These are phyloP conservation scores for Sander lucioperca DNA, from an alignment of 2,113 vertebrate genomes.

Conservation along the genomic window DNA sequence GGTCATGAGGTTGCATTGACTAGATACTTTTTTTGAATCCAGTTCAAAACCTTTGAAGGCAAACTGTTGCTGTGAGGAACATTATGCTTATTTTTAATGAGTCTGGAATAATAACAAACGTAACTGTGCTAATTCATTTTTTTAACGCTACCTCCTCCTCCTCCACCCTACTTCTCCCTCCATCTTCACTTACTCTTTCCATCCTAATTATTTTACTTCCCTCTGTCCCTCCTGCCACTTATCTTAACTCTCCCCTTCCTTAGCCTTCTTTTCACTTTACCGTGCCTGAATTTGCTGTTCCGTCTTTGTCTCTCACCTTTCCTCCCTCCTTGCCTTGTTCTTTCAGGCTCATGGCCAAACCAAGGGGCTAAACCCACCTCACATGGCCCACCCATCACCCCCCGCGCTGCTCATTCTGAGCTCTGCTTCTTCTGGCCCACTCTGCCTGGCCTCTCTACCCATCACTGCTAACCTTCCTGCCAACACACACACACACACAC, in stretches of 20 bases:
- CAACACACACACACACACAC: background rate
- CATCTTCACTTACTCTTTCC: background rate
- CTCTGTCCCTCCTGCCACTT: background rate
- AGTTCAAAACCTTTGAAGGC: constrained; percentile 16
- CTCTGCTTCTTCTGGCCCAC: constrained; percentile 4
- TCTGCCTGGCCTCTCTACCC: constrained; percentile 4
- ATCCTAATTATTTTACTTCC: background rate
- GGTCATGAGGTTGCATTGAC: background rate
- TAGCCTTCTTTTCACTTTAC: background rate
- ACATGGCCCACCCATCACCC: constrained; percentile 39
- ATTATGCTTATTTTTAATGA: constrained; percentile 18
- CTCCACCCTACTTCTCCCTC: background rate
- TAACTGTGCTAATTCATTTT: background rate
- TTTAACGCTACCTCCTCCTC: background rate
- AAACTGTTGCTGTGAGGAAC: constrained; percentile 11
- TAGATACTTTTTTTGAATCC: background rate
- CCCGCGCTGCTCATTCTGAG: background rate
- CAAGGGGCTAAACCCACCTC: constrained; percentile 41
- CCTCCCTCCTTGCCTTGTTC: background rate
- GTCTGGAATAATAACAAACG: constrained; percentile 5
- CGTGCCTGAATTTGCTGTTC: background rate
- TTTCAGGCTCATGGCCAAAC: constrained; percentile 26
- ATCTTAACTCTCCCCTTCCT: background rate
- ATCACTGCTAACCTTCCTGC: constrained; percentile 13
- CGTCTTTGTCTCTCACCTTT: constrained; percentile 12